Percentiles rank a stretch among this genome's conserved stretches.
Conservation (phyloP, 2,888 invertebrate genomes). For the Temnothorax ravouxi region DNA sequence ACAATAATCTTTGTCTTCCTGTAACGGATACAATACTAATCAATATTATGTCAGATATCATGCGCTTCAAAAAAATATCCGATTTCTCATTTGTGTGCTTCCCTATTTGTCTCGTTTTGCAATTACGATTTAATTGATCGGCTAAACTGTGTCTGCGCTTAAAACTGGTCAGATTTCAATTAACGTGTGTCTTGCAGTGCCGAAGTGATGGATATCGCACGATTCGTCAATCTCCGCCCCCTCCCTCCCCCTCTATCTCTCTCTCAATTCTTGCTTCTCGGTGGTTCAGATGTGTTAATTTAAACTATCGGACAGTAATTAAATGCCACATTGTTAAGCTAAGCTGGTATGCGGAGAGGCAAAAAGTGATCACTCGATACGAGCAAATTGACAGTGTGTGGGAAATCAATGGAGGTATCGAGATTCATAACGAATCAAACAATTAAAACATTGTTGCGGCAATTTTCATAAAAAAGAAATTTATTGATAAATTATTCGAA, state of each 20-base stretch:
- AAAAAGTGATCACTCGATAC: neutral
- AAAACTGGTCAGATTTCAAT: constrained; percentile 56
- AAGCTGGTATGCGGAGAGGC: neutral
- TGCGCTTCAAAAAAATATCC: constrained; percentile 19
- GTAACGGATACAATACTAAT: constrained; percentile 14
- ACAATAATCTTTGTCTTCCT: neutral
- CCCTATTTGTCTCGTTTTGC: constrained; percentile 32
- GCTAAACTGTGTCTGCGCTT: constrained; percentile 59
- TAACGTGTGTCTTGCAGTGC: constrained; percentile 44
- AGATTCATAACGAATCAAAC: neutral
- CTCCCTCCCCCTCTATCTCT: neutral
- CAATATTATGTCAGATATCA: constrained; percentile 13
- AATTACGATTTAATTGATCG: constrained; percentile 66
- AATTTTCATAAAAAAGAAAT: neutral
- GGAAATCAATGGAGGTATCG: neutral
- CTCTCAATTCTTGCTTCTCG: neutral
- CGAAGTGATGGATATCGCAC: constrained; percentile 26
- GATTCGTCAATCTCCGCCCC: constrained; percentile 19
- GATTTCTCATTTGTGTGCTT: constrained; percentile 31
- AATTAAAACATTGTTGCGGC: neutral
- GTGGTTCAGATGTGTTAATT: constrained; percentile 41
- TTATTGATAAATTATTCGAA: constrained; percentile 10
- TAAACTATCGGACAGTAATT: constrained; percentile 45
- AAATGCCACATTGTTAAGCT: constrained; percentile 11
- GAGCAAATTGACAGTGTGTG: neutral